Evolutionary conservation across 2,797 vertebrate genomes (phyloP), one percentile per base, ranked within the genome.

Genomic region (Protonibea diacanthus): DNA sequence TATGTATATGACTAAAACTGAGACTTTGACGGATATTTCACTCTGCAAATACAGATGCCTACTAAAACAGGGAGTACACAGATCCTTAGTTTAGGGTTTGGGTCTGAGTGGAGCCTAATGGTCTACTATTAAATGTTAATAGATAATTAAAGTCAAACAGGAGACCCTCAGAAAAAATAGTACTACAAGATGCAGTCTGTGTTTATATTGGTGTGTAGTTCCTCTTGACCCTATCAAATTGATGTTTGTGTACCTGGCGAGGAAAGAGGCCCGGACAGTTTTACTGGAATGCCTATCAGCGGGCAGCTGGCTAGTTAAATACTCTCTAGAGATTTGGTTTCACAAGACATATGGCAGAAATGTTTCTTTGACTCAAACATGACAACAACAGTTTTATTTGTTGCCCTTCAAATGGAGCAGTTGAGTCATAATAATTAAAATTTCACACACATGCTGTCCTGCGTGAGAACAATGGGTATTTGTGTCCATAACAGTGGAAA

Each of bases 281-380:
- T 87, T 74, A 90, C 61, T 81, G 79, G 85, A 80, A 90, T 86
- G 78, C 74, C 87, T 74, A 52, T 78, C 66, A 85, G 84, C 53
- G 6, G 58, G 87, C 68, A 89, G 88, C 84, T 88, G 80, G 68
- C 86, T 86, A 65, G 72, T 89, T 83, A 90, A 89, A 85, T 21
- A 47, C 45, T 56, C 77, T 78, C 64, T 2, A 52, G 70, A 74
- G 62, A 74, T 68, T 66, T 56, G 8, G 13, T 66, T 68, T 68
- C 10, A 13, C 56, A 33, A 81, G 66, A 76, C 80, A 79, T 80
- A 55, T 63, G 69, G 62, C 58, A 70, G 71, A 82, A 60, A 78
- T 73, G 51, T 79, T 42, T 80, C 33, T 68, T 76, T 60, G 13
- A 42, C 63, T 80, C 52, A 71, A 80, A 82, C 48, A 49, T 18